phyloP scores from a whole-genome alignment of 2,113 vertebrate species.

The Odobenus rosmarus region DNA sequence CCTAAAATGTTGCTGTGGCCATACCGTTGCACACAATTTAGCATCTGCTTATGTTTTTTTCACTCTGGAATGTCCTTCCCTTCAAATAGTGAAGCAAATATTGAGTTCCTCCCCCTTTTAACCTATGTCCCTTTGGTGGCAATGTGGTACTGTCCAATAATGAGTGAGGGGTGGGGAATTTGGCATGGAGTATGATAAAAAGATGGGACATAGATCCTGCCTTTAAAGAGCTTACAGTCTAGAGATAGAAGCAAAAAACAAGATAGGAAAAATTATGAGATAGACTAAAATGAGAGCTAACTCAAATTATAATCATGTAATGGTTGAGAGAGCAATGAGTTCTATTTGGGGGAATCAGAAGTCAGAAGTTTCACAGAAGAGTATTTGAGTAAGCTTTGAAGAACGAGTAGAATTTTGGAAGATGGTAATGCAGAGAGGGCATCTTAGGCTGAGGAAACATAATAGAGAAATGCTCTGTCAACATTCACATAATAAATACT shows the following conservation, averaged over 20 bases:
- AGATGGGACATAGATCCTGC: background rate
- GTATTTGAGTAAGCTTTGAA: background rate
- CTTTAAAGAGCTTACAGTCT: background rate
- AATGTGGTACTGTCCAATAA: background rate
- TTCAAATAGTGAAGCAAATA: background rate
- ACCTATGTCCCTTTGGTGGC: background rate
- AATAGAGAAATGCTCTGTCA: background rate
- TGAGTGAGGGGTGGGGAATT: background rate
- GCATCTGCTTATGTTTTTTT: background rate
- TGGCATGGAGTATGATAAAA: background rate
- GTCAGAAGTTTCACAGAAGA: background rate
- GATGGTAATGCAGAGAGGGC: background rate
- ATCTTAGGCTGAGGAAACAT: background rate
- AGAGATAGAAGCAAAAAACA: background rate
- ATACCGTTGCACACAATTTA: background rate
- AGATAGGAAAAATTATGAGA: background rate
- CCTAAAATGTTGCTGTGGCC: background rate
- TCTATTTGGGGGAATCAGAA: background rate
- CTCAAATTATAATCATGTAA: background rate
- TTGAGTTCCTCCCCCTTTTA: background rate
- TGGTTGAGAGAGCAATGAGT: background rate
- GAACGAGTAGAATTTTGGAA: conserved; percentile 8
- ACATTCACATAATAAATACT: background rate
- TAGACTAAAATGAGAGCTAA: background rate
- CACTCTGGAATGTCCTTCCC: background rate